These are phyloP conservation scores for Phrynosoma blainvillii DNA, from an alignment of 2,113 vertebrate genomes.

Conservation along the genomic window DNA sequence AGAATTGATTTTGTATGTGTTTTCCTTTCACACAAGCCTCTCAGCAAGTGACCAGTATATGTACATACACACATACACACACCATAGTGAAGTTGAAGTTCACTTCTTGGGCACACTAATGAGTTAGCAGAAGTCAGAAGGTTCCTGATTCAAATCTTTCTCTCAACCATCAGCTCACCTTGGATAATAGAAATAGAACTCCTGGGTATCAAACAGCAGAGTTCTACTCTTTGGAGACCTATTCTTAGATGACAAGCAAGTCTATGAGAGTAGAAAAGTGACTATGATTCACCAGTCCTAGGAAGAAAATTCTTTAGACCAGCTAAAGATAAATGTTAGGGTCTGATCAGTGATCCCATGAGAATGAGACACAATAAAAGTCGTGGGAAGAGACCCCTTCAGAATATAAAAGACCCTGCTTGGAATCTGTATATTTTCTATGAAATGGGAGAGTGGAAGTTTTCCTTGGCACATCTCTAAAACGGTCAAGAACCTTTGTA, in stretches of 20 bases:
- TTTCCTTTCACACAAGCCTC: not conserved
- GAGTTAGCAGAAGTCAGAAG: not conserved
- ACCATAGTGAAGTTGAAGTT: not conserved
- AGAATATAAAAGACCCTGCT: not conserved
- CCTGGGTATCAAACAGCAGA: not conserved
- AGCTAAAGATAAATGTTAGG: not conserved
- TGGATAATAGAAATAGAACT: not conserved
- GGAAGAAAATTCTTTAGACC: not conserved
- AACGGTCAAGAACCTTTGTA: not conserved
- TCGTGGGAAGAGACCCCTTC: not conserved
- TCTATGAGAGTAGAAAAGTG: not conserved
- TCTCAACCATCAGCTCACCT: not conserved
- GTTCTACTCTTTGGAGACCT: not conserved
- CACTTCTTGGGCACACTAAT: not conserved
- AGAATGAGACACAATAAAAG: not conserved
- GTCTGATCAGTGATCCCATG: not conserved
- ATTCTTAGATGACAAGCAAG: not conserved
- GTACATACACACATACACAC: not conserved
- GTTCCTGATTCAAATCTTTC: not conserved
- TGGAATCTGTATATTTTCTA: not conserved
- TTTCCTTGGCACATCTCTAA: not conserved
- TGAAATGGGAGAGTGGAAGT: not conserved
- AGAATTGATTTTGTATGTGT: not conserved
- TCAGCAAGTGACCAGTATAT: not conserved
- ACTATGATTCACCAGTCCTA: slow-evolving; percentile 8